A percentile compares a stretch with the other conserved stretches of the same genome.
Evolutionary conservation across 2,888 invertebrate genomes (phyloP).

Genomic region (Lamproptera curius): DNA sequence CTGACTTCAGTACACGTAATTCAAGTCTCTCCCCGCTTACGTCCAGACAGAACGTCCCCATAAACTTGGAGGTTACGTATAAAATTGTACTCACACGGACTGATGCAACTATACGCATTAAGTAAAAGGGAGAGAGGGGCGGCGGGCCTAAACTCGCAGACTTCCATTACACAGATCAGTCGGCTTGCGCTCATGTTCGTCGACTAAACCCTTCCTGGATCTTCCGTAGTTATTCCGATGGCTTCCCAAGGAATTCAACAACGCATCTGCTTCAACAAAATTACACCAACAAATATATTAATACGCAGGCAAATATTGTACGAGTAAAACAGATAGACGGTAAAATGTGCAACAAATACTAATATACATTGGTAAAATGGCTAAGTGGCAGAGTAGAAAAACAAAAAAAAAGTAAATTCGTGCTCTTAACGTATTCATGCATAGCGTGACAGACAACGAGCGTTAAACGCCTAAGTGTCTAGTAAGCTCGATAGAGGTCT

Average conservation of each 20-base stretch:
- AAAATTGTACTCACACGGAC: slow-evolving; percentile 29
- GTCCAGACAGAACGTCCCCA: slow-evolving; percentile 8
- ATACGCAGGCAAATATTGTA: slow-evolving; percentile 24
- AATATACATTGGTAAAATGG: slow-evolving; percentile 54
- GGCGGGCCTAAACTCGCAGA: slow-evolving; percentile 49
- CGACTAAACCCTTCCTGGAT: slow-evolving; percentile 52
- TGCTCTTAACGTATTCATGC: slow-evolving; percentile 75
- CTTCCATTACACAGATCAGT: slow-evolving; percentile 70
- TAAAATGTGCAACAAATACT: slow-evolving; percentile 62
- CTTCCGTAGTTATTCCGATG: slow-evolving; percentile 48
- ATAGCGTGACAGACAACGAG: slow-evolving; percentile 71
- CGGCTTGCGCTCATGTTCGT: slow-evolving; percentile 56
- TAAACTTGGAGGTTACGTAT: slow-evolving; percentile 7
- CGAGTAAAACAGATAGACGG: slow-evolving; percentile 28
- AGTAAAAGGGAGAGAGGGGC: slow-evolving; percentile 36
- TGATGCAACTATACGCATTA: slow-evolving; percentile 40
- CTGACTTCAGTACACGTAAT: slow-evolving; percentile 22
- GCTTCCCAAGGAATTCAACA: slow-evolving; percentile 43
- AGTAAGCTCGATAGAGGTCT: slow-evolving; percentile 55
- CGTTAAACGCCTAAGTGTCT: slow-evolving; percentile 61
- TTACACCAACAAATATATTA: slow-evolving; percentile 18
- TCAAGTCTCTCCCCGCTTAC: too few relatives aligned
- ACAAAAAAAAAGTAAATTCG: slow-evolving; percentile 46
- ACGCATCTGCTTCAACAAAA: slow-evolving; percentile 34
- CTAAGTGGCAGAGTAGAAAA: slow-evolving; percentile 47